These are phyloP conservation scores for Tetramorium alpestre DNA, from an alignment of 1,140 invertebrate species.

Conservation along the genomic window DNA sequence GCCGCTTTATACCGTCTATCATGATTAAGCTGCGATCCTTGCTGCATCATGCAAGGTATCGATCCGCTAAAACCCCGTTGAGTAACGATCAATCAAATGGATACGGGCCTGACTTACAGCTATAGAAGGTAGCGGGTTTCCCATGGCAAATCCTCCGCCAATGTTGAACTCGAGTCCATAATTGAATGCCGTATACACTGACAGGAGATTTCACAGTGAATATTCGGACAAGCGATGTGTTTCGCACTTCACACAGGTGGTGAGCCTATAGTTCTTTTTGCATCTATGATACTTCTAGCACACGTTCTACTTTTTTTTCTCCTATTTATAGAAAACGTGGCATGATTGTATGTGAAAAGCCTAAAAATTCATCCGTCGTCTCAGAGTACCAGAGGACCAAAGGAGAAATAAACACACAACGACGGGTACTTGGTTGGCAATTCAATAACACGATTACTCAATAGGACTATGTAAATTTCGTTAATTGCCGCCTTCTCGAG, in stretches of 20 bases:
- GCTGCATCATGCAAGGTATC: slow-evolving; percentile 42
- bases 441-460: slow-evolving; percentile 44
- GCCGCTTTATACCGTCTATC: slow-evolving; percentile 30
- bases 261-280: not conserved
- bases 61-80: slow-evolving; percentile 53
- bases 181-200: slow-evolving; percentile 52
- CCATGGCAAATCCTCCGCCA: slow-evolving; percentile 48
- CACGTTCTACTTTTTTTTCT: not conserved
- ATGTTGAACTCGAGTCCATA: slow-evolving; percentile 53
- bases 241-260: not conserved
- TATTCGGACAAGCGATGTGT: not conserved
- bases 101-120: slow-evolving; percentile 52
- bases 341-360: not conserved
- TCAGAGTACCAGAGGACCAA: not conserved
- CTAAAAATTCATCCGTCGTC: not conserved
- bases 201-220: slow-evolving; percentile 14
- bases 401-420: not conserved
- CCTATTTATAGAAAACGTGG: not conserved
- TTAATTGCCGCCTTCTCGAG: slow-evolving; percentile 56
- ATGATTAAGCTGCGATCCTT: slow-evolving; percentile 39
- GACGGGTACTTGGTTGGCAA: slow-evolving; percentile 4
- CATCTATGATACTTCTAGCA: not conserved
- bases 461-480: slow-evolving; percentile 56
- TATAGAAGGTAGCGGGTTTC: slow-evolving; percentile 45
- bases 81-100: slow-evolving; percentile 61